These are phyloP conservation scores for Gallinago paraguaiae DNA, from an alignment of 2,113 vertebrate genomes.

Conservation along the genomic window DNA sequence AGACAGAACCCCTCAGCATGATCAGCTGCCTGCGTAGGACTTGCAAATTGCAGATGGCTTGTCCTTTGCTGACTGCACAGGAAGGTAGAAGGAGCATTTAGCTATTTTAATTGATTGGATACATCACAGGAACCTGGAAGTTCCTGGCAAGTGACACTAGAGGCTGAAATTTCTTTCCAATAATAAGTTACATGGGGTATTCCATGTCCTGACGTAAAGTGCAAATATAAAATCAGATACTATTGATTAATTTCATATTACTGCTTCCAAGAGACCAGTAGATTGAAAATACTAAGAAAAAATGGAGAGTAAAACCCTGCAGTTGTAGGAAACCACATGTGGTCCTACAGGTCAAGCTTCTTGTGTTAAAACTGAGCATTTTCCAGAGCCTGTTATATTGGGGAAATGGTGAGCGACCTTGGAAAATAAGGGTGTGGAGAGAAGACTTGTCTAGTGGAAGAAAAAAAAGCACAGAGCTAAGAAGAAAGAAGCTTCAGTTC, in stretches of 20 bases:
- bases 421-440: neutral
- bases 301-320: neutral
- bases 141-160: neutral
- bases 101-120: neutral
- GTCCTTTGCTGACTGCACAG: neutral
- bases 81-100: neutral
- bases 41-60: neutral
- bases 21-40: neutral
- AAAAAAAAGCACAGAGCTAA: neutral
- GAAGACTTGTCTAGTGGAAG: neutral
- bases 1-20: neutral
- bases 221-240: neutral
- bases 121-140: neutral
- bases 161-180: neutral
- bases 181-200: neutral
- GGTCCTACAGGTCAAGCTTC: neutral
- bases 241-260: neutral
- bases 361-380: neutral
- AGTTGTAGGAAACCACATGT: accelerated
- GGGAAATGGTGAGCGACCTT: neutral
- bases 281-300: neutral
- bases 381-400: neutral
- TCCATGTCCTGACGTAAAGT: neutral
- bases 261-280: neutral
- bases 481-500: neutral